phyloP scores from a whole-genome alignment of 2,888 invertebrate genomes.

The Hirtodrosophila alboralis region DNA sequence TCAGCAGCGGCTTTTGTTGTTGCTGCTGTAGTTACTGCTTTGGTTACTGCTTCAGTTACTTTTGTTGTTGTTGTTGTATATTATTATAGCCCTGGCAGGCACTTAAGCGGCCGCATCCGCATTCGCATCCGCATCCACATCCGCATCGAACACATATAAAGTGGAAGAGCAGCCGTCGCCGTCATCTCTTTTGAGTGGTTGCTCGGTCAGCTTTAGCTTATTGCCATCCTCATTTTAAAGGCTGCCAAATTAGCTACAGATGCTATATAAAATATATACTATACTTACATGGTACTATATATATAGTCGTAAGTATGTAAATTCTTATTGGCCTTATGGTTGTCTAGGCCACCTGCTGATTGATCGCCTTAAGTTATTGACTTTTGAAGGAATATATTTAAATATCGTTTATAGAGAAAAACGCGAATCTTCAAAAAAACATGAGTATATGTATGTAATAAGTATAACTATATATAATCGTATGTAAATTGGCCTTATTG shows the following conservation, averaged over 20 bases:
- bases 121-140: conserved; percentile 23
- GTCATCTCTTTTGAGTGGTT: conserved; percentile 26
- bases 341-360: conserved; percentile 33
- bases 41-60: conserved; percentile 15
- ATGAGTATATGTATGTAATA: too few relatives aligned
- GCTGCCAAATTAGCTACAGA: conserved; percentile 67
- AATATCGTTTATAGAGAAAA: too few relatives aligned
- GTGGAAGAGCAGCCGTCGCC: conserved; percentile 53
- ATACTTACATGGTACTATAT: neutral
- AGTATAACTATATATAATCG: too few relatives aligned
- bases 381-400: too few relatives aligned
- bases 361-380: conserved; percentile 29
- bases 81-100: conserved; percentile 77
- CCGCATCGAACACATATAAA: conserved; percentile 31
- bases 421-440: too few relatives aligned
- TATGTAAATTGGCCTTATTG: too few relatives aligned
- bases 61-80: conserved; percentile 47
- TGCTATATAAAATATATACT: conserved; percentile 19
- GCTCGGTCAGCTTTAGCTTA: conserved; percentile 38
- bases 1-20: conserved; percentile 80
- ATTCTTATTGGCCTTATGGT: conserved; percentile 6
- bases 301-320: conserved; percentile 26
- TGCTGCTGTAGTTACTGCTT: conserved; percentile 45
- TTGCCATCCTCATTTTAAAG: conserved; percentile 38
- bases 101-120: conserved; percentile 78